These are phyloP conservation scores for Corythucha ciliata DNA, from an alignment of 2,888 invertebrate genomes.

Conservation along the genomic window DNA sequence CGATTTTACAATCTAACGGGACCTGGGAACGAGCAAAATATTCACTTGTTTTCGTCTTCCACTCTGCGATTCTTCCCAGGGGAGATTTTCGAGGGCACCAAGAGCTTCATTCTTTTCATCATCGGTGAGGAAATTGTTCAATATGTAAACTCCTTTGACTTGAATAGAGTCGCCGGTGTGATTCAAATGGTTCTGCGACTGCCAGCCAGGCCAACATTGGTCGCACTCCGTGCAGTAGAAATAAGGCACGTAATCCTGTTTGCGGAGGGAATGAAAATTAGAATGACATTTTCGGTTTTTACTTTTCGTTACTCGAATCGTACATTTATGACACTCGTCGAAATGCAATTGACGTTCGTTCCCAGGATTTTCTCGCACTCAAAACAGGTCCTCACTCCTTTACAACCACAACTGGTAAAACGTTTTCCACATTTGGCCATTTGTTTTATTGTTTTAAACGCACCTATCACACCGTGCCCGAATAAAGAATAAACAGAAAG, in stretches of 20 bases:
- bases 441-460: no score
- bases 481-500: no score
- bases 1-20: no score
- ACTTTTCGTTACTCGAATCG: constrained; percentile 20
- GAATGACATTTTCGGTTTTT: neutral
- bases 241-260: constrained; percentile 23
- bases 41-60: constrained; percentile 89
- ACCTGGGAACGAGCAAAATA: no score
- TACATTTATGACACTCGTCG: neutral
- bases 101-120: constrained; percentile 60
- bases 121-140: constrained; percentile 61
- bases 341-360: constrained; percentile 36
- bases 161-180: constrained; percentile 53
- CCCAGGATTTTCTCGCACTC: constrained; percentile 66
- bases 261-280: neutral
- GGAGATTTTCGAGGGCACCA: constrained; percentile 60
- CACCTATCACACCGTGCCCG: no score
- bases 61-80: constrained; percentile 90
- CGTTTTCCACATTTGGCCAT: no score
- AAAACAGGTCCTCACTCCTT: constrained; percentile 82
- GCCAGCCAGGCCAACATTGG: constrained; percentile 67
- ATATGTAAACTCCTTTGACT: constrained; percentile 42
- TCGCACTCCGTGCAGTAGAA: constrained; percentile 64
- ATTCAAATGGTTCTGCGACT: constrained; percentile 55
- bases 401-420: constrained; percentile 93